Percentiles rank a stretch among this genome's conserved stretches.
Evolutionary conservation across 2,113 vertebrate genomes (phyloP).

Genomic region (Psittacula cyanocephala): DNA sequence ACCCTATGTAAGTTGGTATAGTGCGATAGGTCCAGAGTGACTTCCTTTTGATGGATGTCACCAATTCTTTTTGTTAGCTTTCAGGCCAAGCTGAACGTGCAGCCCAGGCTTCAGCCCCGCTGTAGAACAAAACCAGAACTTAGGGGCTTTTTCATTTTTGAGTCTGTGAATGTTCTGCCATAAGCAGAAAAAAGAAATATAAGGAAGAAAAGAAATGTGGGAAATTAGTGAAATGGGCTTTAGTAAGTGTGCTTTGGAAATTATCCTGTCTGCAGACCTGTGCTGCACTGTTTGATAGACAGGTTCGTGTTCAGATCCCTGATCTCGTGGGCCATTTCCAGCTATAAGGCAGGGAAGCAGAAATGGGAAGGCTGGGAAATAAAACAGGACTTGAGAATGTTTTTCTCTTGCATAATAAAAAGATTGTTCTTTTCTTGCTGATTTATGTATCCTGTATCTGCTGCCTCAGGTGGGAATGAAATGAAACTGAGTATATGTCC

Average conservation of each 20-base stretch:
- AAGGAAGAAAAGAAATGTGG: background rate
- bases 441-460: background rate
- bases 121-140: conserved; percentile 23
- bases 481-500: background rate
- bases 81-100: background rate
- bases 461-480: background rate
- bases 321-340: background rate
- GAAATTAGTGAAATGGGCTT: background rate
- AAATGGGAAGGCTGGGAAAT: background rate
- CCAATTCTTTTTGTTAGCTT: conserved; percentile 60
- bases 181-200: background rate
- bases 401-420: background rate
- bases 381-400: background rate
- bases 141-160: background rate
- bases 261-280: background rate
- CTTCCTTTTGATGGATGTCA: conserved; percentile 59
- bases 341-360: background rate
- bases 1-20: conserved; percentile 32
- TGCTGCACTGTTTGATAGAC: background rate
- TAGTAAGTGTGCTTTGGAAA: background rate
- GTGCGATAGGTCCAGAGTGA: conserved; percentile 27
- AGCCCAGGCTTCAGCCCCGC: background rate
- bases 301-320: background rate
- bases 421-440: background rate
- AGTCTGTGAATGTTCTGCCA: background rate